Conservation (phyloP, 2,113 vertebrate genomes). For the Reinhardtius hippoglossoides region DNA sequence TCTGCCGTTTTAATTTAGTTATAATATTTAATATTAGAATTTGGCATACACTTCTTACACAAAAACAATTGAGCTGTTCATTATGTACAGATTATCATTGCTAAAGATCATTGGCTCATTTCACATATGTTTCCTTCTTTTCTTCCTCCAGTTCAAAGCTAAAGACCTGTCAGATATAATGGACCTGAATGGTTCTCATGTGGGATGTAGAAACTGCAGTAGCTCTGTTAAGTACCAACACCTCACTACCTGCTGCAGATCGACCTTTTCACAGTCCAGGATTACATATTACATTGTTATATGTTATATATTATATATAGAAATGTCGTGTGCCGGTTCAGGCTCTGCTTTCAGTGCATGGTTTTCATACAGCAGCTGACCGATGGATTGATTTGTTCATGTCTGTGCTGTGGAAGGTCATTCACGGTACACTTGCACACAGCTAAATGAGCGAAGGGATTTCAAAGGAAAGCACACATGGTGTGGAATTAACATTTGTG, state of each 20-base stretch:
- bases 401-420: conserved; percentile 7
- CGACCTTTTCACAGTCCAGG: not conserved
- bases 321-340: not conserved
- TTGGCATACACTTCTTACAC: too few relatives aligned
- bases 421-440: not conserved
- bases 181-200: not conserved
- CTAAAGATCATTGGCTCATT: not conserved
- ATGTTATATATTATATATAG: not conserved
- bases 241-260: not conserved
- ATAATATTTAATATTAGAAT: too few relatives aligned
- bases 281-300: not conserved
- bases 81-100: not conserved
- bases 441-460: not conserved
- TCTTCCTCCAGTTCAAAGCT: too few relatives aligned
- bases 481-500: not conserved
- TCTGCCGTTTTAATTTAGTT: too few relatives aligned
- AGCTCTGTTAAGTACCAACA: not conserved
- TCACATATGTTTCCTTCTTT: not conserved
- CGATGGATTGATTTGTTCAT: conserved; percentile 28
- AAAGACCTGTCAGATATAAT: too few relatives aligned
- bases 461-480: not conserved
- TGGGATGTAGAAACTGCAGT: not conserved
- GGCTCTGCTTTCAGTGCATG: not conserved
- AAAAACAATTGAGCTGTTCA: too few relatives aligned
- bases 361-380: conserved; percentile 2